Percentiles rank a stretch among this genome's conserved stretches.
phyloP scores from a whole-genome alignment of 2,113 vertebrate genomes.

The Nycticebus coucang region DNA sequence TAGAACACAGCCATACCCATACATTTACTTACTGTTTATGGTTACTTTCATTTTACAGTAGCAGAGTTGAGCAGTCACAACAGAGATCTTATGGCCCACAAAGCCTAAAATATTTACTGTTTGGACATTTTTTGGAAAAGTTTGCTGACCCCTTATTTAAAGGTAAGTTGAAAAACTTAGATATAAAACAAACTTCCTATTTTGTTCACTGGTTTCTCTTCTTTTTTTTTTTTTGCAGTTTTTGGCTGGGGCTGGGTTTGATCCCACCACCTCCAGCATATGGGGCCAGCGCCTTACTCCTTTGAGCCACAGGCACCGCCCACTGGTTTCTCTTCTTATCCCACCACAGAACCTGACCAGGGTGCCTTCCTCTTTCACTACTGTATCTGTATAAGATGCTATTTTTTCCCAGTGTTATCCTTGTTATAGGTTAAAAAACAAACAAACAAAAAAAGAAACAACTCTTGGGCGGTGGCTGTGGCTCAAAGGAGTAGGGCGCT shows the following conservation, averaged over 20 bases:
- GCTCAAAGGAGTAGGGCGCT: too few relatives aligned
- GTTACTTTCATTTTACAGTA: not conserved
- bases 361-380: not conserved
- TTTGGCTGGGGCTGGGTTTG: too few relatives aligned
- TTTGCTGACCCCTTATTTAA: not conserved
- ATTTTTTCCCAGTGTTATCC: not conserved
- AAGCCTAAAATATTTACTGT: not conserved
- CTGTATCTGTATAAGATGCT: not conserved
- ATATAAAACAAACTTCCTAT: constrained; percentile 11
- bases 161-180: not conserved
- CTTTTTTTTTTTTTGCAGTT: too few relatives aligned
- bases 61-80: not conserved
- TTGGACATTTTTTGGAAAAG: not conserved
- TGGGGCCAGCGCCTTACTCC: too few relatives aligned
- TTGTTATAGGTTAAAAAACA: not conserved
- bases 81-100: not conserved
- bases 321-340: not conserved
- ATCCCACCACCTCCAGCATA: too few relatives aligned
- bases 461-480: too few relatives aligned
- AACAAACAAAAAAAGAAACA: too few relatives aligned
- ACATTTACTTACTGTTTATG: not conserved
- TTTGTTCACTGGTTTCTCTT: not conserved
- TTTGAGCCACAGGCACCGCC: too few relatives aligned
- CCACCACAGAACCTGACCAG: not conserved
- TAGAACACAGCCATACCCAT: not conserved